phyloP scores from a whole-genome alignment of 2,113 vertebrate genomes.

The Cepphus grylle region DNA sequence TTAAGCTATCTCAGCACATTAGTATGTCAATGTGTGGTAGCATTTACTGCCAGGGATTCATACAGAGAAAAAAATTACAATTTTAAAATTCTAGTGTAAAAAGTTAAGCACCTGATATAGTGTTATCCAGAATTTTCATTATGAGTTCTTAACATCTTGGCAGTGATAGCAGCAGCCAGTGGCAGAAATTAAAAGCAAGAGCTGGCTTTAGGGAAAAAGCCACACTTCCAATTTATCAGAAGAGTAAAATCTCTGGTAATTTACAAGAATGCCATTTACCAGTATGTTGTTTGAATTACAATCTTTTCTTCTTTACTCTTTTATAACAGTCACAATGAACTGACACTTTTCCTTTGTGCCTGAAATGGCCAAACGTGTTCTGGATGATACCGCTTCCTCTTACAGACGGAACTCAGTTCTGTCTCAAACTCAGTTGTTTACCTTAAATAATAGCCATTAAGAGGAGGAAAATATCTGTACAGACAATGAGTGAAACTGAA shows the following conservation, averaged over 20 bases:
- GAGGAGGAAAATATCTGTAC: neutral
- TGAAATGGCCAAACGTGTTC: neutral
- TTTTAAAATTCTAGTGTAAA: neutral
- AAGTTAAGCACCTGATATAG: neutral
- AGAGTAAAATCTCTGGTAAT: neutral
- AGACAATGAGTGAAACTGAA: neutral
- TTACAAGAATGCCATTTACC: neutral
- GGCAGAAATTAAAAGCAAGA: neutral
- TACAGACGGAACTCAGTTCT: neutral
- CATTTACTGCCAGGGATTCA: neutral
- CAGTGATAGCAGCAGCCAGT: neutral
- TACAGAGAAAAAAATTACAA: neutral
- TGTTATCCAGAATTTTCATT: neutral
- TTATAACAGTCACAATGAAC: neutral
- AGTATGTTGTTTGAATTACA: neutral
- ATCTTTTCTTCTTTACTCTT: neutral
- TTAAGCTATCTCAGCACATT: neutral
- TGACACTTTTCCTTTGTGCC: neutral
- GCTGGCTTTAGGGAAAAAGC: neutral
- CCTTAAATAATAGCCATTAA: neutral
- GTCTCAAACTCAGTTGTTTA: neutral
- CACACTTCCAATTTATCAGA: neutral
- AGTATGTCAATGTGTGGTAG: neutral
- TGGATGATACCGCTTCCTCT: neutral
- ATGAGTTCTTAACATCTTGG: neutral